A percentile compares a stretch with the other conserved stretches of the same genome.
Evolutionary conservation across 30 jellyfish, hydroid and myxozoan genomes (phyloP).

Genomic region (Chrysaora quinquecirrha): DNA sequence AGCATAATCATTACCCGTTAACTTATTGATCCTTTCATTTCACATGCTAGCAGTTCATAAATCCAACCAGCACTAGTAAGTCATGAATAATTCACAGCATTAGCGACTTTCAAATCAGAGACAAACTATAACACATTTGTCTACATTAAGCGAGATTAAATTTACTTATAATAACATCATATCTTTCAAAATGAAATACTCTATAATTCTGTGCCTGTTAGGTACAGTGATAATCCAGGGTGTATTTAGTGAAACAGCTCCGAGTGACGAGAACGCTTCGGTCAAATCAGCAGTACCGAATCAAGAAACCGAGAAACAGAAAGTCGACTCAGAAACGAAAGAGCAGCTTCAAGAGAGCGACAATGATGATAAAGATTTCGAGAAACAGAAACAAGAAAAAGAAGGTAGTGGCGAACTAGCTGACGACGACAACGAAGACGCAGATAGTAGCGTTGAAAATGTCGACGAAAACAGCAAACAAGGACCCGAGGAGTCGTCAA

Average conservation of each 20-base stretch:
- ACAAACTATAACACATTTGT: neutral
- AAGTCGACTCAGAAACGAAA: constrained; percentile 72
- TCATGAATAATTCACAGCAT: neutral
- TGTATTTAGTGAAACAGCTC: neutral
- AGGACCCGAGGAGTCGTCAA: constrained; percentile 40
- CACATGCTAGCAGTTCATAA: neutral
- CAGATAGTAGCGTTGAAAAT: neutral
- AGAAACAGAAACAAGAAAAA: constrained; percentile 41
- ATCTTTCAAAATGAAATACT: neutral
- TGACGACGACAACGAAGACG: constrained; percentile 20
- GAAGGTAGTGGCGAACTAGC: constrained; percentile 11
- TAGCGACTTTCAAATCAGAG: constrained; percentile 4
- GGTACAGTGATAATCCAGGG: neutral
- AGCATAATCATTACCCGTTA: constrained; percentile 18
- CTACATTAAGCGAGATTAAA: neutral
- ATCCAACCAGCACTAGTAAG: neutral
- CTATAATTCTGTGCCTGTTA: neutral
- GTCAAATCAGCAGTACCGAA: constrained; percentile 38
- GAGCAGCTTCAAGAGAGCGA: constrained; percentile 78
- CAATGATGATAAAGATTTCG: constrained; percentile 47
- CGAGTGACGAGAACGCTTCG: neutral
- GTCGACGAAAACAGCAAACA: constrained; percentile 27
- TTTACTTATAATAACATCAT: neutral
- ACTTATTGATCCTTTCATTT: constrained; percentile 34
- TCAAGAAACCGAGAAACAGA: constrained; percentile 17